Conservation (phyloP, 1,140 invertebrate genomes). For the Drosophila athabasca region DNA sequence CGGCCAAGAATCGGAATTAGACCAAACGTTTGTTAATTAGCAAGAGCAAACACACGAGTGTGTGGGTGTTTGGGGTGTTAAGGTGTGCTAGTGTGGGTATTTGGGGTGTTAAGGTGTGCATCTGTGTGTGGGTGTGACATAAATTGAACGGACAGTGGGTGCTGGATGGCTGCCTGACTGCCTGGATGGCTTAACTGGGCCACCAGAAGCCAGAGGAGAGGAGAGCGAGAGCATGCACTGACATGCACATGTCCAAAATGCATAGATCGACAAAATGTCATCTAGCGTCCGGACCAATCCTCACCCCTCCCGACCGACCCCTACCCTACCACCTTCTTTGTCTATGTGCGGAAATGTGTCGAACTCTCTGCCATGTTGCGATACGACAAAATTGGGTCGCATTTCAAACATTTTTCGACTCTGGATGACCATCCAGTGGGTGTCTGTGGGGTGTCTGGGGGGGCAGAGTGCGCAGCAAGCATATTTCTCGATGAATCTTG, state of each 20-base stretch:
- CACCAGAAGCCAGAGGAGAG: neutral
- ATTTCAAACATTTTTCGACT: conserved; percentile 52
- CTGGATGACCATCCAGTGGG: conserved; percentile 5
- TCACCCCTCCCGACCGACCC: neutral
- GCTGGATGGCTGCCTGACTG: too few relatives aligned
- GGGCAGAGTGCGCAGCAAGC: conserved; percentile 16
- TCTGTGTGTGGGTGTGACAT: conserved; percentile 29
- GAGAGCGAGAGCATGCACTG: neutral
- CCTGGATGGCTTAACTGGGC: conserved; percentile 18
- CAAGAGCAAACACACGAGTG: conserved; percentile 43
- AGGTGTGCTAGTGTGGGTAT: neutral
- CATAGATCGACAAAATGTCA: conserved; percentile 52
- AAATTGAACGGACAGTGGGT: conserved; percentile 45
- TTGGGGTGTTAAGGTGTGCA: neutral
- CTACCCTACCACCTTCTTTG: neutral
- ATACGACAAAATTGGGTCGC: conserved; percentile 57
- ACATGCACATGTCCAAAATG: conserved; percentile 48
- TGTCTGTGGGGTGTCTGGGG: neutral
- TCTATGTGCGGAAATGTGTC: conserved; percentile 56
- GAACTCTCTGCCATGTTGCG: conserved; percentile 55
- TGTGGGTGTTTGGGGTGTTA: conserved; percentile 2
- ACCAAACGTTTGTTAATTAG: conserved; percentile 54
- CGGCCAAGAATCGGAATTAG: conserved; percentile 22
- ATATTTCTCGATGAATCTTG: conserved; percentile 45
- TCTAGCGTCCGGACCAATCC: neutral